Evolutionary conservation across 2,113 vertebrate species (phyloP), one percentile per base, ranked within the genome.

Genomic region (Phylloscopus trochiloides): DNA sequence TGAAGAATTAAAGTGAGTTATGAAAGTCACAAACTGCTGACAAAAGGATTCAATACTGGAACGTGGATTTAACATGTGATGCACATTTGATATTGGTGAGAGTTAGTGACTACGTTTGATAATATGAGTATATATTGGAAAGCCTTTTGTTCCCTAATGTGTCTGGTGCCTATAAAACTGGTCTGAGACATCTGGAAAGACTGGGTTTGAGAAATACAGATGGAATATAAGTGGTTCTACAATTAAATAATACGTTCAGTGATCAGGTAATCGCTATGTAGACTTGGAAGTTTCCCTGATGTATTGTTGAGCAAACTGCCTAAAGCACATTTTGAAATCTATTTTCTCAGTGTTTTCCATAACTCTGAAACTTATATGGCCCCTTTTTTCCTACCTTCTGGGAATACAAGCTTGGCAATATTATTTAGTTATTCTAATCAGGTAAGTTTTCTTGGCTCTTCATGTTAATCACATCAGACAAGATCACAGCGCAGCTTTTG

Each of bases 101-200:
- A 96, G 79, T 96, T 97, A 97, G 91, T 18, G 18, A 92, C 72
- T 94, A 75, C 82, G 75, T 96, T 96, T 96, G 96, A 97, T 92
- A 97, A 95, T 92, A 94, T 21, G 77, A 92, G 76, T 78, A 96
- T 80, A 88, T 95, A 88, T 92, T 97, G 95, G 84, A 96, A 97
- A 95, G 86, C 42, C 73, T 97, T 97, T 96, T 97, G 93, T 95
- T 94, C 92, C 94, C 94, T 95, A 93, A 97, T 93, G 86, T 96
- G 91, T 95, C 96, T 97, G 88, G 95, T 97, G 94, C 95, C 97
- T 96, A 96, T 97, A 98, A 98, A 98, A 98, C 83, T 72, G 91
- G 95, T 92, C 94, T 97, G 91, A 97, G 96, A 97, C 97, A 98
- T 98, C 97, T 98, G 96, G 97, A 97, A 97, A 97, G 96, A 97